These are phyloP conservation scores for Pseudorhiza aurosa DNA, from an alignment of 30 jellyfish, hydroid and myxozoan species.

Conservation along the genomic window DNA sequence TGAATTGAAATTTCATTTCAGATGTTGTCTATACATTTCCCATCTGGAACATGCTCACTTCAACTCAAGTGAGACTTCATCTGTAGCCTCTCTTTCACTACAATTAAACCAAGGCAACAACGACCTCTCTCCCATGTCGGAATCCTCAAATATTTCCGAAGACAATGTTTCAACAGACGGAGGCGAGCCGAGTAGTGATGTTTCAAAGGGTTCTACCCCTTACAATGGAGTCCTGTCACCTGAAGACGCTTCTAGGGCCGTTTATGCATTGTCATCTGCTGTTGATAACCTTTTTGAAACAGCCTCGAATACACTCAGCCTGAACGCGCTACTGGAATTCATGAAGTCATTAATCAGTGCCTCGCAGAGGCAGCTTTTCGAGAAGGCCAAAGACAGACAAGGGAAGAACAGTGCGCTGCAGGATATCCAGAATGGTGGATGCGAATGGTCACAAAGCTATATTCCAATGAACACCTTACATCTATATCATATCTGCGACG, in stretches of 20 bases:
- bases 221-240: slow-evolving; percentile 89
- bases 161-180: slow-evolving; percentile 67
- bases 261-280: slow-evolving; percentile 95
- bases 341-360: slow-evolving; percentile 77
- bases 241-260: slow-evolving; percentile 98
- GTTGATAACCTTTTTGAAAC: slow-evolving; percentile 94
- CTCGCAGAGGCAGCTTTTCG: slow-evolving; percentile 87
- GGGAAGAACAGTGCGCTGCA: not conserved
- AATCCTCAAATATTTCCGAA: slow-evolving; percentile 57
- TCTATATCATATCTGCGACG: slow-evolving; percentile 96
- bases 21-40: slow-evolving; percentile 93
- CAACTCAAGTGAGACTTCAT: slow-evolving; percentile 68
- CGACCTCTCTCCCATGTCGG: slow-evolving; percentile 77
- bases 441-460: slow-evolving; percentile 15
- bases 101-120: slow-evolving; percentile 23
- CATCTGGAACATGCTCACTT: slow-evolving; percentile 94
- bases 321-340: slow-evolving; percentile 75
- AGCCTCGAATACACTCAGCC: slow-evolving; percentile 92
- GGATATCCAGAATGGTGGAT: slow-evolving; percentile 33
- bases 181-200: slow-evolving; percentile 20
- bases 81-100: slow-evolving; percentile 52
- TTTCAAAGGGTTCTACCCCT: slow-evolving; percentile 56
- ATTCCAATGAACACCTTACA: slow-evolving; percentile 89
- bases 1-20: slow-evolving; percentile 8
- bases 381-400: slow-evolving; percentile 37